Conservation (phyloP, 2,797 vertebrate genomes). For the Ciconia nigra region DNA sequence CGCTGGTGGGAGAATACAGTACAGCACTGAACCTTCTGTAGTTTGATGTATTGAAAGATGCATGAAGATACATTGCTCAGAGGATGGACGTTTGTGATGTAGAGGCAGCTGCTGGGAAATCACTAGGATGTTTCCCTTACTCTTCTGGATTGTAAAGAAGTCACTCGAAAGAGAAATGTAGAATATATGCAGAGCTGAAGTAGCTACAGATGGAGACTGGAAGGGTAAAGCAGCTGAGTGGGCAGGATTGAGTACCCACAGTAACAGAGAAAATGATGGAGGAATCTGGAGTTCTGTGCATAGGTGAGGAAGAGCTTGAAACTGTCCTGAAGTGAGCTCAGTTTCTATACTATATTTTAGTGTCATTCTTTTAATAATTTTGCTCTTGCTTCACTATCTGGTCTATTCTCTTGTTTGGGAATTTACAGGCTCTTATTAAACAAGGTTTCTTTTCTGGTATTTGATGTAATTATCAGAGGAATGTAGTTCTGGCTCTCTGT, state of each 20-base stretch:
- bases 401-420: not conserved
- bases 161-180: not conserved
- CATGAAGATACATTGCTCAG: not conserved
- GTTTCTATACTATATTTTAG: not conserved
- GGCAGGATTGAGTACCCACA: not conserved
- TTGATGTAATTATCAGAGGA: not conserved
- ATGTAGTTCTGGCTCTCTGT: not conserved
- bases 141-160: not conserved
- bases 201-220: not conserved
- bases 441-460: not conserved
- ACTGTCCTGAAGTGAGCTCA: not conserved
- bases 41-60: not conserved
- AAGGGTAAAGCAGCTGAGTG: not conserved
- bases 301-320: not conserved
- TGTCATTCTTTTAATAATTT: not conserved
- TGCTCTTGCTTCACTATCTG: not conserved
- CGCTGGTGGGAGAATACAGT: not conserved
- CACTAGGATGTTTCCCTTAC: not conserved
- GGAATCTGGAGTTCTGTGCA: not conserved
- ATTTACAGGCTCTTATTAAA: not conserved
- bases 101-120: not conserved
- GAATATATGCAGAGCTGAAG: not conserved
- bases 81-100: not conserved
- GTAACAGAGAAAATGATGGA: not conserved
- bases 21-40: not conserved